A percentile compares a stretch with the other conserved stretches of the same genome.
Evolutionary conservation across 37 sponge, comb jelly and placozoan species (phyloP).

Genomic region (Aphrocallistes beatrix): DNA sequence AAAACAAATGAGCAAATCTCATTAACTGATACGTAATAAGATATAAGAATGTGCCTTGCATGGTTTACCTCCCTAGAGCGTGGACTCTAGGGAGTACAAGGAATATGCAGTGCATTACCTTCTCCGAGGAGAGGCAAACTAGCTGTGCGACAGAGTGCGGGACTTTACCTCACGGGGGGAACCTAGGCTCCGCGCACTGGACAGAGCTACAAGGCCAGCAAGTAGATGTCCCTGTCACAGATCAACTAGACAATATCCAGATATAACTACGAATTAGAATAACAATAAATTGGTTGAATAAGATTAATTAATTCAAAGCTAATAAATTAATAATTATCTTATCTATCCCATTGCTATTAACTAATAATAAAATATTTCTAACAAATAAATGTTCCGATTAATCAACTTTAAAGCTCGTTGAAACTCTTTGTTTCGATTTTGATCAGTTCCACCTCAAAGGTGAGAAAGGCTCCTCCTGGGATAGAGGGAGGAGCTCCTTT

Average conservation of each 20-base stretch:
- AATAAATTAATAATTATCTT: neutral
- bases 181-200: neutral
- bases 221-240: neutral
- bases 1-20: no score
- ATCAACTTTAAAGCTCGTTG: neutral
- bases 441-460: slow-evolving; percentile 84
- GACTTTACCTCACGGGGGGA: slow-evolving; percentile 11
- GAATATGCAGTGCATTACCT: slow-evolving; percentile 16
- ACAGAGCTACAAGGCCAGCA: slow-evolving; percentile 10
- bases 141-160: neutral
- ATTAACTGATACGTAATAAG: neutral
- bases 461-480: slow-evolving; percentile 77
- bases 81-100: slow-evolving; percentile 4
- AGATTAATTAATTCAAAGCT: no score
- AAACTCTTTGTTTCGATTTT: slow-evolving; percentile 37
- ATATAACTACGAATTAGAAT: neutral
- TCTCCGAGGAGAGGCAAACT: slow-evolving; percentile 9
- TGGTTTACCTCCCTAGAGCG: slow-evolving; percentile 9
- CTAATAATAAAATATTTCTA: neutral
- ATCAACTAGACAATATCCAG: neutral
- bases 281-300: neutral
- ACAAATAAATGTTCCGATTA: neutral
- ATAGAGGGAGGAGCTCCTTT: slow-evolving; percentile 85
- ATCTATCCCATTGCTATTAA: neutral
- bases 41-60: slow-evolving; percentile 13